Conservation (phyloP, 2,888 invertebrate species). For the Papilio protenor region DNA sequence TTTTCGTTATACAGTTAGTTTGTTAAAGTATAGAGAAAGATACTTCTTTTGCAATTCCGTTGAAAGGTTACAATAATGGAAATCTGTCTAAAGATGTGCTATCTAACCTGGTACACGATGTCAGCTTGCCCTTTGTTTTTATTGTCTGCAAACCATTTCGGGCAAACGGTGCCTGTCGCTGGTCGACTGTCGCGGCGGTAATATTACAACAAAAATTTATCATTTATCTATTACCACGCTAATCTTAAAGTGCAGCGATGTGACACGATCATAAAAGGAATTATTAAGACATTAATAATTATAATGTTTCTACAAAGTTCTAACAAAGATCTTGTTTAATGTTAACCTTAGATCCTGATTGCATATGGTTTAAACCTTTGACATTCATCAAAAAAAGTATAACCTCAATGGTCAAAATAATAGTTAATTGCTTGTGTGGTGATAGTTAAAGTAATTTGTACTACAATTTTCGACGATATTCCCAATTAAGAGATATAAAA, state of each 20-base stretch:
- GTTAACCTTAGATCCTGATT: neutral
- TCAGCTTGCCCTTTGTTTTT: slow-evolving; percentile 35
- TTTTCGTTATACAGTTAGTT: neutral
- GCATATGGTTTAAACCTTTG: neutral
- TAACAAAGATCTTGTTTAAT: neutral
- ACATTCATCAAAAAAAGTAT: neutral
- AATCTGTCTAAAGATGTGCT: neutral
- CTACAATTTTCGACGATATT: neutral
- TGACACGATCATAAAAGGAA: neutral
- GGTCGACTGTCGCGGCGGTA: neutral
- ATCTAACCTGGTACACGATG: slow-evolving; percentile 11
- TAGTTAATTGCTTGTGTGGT: slow-evolving; percentile 6
- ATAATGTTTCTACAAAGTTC: neutral
- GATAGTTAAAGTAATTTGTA: slow-evolving; percentile 4
- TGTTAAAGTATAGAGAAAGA: neutral
- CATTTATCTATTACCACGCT: slow-evolving; percentile 2
- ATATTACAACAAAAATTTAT: slow-evolving; percentile 16
- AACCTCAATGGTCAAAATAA: slow-evolving; percentile 5
- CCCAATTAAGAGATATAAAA: slow-evolving; percentile 32
- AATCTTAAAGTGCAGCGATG: neutral
- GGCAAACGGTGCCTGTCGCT: neutral
- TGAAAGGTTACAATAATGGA: slow-evolving; percentile 17
- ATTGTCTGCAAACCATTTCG: slow-evolving; percentile 23
- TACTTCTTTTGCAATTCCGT: neutral
- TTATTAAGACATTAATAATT: slow-evolving; percentile 24